Percentiles rank a stretch among this genome's conserved stretches.
These are phyloP conservation scores for Sebastolobus altivelis DNA, from an alignment of 2,797 vertebrate species.

Conservation along the genomic window DNA sequence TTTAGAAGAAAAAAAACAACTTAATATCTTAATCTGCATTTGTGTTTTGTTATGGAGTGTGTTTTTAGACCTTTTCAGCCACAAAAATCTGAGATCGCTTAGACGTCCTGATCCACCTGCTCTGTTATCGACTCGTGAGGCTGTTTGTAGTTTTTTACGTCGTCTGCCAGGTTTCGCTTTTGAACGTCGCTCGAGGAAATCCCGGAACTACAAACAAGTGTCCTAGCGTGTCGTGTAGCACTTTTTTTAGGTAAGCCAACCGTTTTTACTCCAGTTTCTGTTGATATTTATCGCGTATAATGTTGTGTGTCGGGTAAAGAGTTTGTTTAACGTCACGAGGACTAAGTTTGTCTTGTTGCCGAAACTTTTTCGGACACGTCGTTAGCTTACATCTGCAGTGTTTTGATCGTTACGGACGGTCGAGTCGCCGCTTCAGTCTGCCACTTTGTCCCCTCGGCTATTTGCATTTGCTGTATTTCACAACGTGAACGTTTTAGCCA, in stretches of 20 bases:
- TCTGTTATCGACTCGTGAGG: constrained; percentile 46
- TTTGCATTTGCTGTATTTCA: neutral
- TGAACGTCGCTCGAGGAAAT: constrained; percentile 32
- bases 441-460: too few species aligned
- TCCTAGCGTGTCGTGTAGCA: neutral
- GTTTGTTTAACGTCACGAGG: too few species aligned
- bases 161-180: constrained; percentile 42
- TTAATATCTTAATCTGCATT: accelerated
- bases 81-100: neutral
- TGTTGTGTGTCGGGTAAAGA: too few species aligned
- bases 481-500: accelerated
- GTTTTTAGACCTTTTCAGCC: neutral
- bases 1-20: neutral
- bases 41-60: neutral
- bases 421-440: neutral
- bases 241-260: neutral
- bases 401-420: constrained; percentile 9
- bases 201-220: constrained; percentile 58
- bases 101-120: neutral
- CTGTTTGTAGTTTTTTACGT: constrained; percentile 64
- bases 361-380: constrained; percentile 18
- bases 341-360: neutral
- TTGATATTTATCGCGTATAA: neutral
- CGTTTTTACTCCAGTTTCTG: neutral
- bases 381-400: neutral